A percentile compares a stretch with the other conserved stretches of the same genome.
These are phyloP conservation scores for Gavialis gangeticus DNA, from an alignment of 2,113 vertebrate species.

Conservation along the genomic window DNA sequence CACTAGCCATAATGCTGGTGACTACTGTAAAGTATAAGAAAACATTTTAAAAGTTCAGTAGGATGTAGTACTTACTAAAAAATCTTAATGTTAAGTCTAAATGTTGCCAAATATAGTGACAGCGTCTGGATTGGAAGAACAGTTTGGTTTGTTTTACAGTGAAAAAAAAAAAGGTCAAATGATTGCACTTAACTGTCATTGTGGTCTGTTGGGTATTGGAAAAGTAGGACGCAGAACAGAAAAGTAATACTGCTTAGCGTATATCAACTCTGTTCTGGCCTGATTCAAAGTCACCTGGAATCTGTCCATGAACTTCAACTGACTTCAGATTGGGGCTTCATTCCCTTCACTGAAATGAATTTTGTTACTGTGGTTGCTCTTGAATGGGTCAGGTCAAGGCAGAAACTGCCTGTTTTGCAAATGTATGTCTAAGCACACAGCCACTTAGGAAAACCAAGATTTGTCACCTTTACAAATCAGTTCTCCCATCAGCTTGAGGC, in stretches of 20 bases:
- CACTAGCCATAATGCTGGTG: no score
- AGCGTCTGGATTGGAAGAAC: background rate
- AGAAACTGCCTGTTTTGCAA: background rate
- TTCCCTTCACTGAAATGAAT: background rate
- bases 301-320: background rate
- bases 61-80: no score
- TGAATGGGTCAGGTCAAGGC: background rate
- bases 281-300: background rate
- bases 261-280: background rate
- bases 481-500: background rate
- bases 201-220: no score
- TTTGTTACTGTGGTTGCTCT: background rate
- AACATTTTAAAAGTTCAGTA: accelerated
- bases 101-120: accelerated
- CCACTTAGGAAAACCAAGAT: no score
- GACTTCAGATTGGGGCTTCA: background rate
- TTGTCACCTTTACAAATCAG: no score
- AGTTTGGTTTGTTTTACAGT: background rate
- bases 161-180: background rate
- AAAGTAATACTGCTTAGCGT: no score
- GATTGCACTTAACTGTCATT: no score
- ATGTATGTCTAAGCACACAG: no score
- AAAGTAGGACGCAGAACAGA: no score
- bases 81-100: background rate
- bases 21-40: background rate